These are phyloP conservation scores for Plotosus lineatus DNA, from an alignment of 2,113 vertebrate species.

Conservation along the genomic window DNA sequence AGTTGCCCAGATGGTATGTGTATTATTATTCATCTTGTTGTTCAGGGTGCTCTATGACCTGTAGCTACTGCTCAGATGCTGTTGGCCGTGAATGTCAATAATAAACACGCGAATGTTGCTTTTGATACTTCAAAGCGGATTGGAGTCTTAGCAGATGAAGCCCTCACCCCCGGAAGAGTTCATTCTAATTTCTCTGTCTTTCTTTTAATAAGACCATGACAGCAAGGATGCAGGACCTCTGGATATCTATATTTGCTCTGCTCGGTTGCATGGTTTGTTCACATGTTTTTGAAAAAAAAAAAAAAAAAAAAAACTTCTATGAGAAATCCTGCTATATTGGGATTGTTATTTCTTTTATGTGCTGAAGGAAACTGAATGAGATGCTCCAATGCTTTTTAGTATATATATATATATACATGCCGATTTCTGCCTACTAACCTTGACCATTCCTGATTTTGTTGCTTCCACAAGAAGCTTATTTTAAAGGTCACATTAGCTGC, in stretches of 20 bases:
- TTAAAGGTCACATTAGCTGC: conserved; percentile 48
- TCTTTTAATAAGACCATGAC: conserved; percentile 51
- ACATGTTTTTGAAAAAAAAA: not conserved
- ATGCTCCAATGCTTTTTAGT: conserved; percentile 27
- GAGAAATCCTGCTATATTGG: conserved; percentile 11
- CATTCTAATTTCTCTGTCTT: conserved; percentile 43
- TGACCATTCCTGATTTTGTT: conserved; percentile 39
- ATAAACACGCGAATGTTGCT: conserved; percentile 63
- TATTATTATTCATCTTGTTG: conserved; percentile 73
- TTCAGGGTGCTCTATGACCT: conserved; percentile 70
- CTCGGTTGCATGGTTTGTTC: conserved; percentile 35
- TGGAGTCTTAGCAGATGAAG: conserved; percentile 39
- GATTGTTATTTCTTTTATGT: conserved; percentile 57
- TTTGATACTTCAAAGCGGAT: conserved; percentile 61
- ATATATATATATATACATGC: not conserved
- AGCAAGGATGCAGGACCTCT: conserved; percentile 42
- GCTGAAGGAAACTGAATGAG: conserved; percentile 58
- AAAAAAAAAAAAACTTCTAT: conserved; percentile 22
- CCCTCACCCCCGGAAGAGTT: conserved; percentile 47
- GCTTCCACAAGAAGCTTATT: conserved; percentile 42
- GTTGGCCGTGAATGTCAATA: conserved; percentile 71
- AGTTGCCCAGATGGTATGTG: conserved; percentile 71
- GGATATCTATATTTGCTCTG: conserved; percentile 43
- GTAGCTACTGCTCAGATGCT: conserved; percentile 73
- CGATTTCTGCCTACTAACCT: conserved; percentile 39